phyloP scores from a whole-genome alignment of 1,140 invertebrate species.

The Myzus persicae region DNA sequence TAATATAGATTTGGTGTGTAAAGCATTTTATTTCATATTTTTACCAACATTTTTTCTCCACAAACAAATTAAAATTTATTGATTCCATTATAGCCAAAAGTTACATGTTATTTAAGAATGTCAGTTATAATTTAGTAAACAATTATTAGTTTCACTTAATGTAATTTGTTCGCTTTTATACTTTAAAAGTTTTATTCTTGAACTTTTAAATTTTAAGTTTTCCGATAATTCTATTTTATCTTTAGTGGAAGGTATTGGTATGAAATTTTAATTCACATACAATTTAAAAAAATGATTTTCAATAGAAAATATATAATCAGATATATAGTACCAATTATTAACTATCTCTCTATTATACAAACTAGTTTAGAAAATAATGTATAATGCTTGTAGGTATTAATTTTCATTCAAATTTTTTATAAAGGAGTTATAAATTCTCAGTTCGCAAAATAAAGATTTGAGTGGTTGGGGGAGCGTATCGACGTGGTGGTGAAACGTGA shows the following conservation, averaged over 20 bases:
- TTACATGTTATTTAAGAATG: not conserved
- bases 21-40: slow-evolving; percentile 8
- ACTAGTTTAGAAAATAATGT: too few species aligned
- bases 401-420: not conserved
- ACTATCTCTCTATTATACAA: too few species aligned
- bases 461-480: too few species aligned
- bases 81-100: not conserved
- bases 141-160: slow-evolving; percentile 39
- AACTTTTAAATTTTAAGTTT: slow-evolving; percentile 12
- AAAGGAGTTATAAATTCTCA: not conserved
- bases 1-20: not conserved
- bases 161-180: slow-evolving; percentile 12
- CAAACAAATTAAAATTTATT: slow-evolving; percentile 15
- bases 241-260: not conserved
- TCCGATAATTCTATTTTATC: not conserved
- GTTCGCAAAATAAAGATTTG: too few species aligned
- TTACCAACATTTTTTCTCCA: not conserved
- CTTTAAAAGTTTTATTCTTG: not conserved
- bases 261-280: not conserved
- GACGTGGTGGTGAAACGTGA: not conserved
- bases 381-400: not conserved
- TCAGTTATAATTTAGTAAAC: slow-evolving; percentile 26
- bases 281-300: not conserved
- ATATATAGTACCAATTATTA: not conserved
- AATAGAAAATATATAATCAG: not conserved